Evolutionary conservation across 1,140 invertebrate species (phyloP).

Genomic region (Copidosoma floridanum): DNA sequence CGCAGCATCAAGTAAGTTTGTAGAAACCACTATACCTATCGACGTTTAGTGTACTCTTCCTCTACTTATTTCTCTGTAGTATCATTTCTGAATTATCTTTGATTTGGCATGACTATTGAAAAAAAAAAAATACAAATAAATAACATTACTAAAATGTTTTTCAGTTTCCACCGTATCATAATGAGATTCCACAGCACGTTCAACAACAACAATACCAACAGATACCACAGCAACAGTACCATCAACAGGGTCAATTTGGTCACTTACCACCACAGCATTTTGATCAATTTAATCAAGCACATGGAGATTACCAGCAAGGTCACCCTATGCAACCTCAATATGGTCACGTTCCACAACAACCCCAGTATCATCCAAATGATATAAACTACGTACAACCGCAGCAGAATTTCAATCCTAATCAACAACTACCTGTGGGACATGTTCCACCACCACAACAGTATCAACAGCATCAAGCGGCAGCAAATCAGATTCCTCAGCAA

Average conservation of each 20-base stretch:
- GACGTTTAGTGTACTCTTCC: no score
- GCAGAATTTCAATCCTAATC: conserved; percentile 14
- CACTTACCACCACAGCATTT: conserved; percentile 23
- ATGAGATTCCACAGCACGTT: conserved; percentile 8
- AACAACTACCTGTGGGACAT: conserved; percentile 27
- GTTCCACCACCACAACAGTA: conserved; percentile 45
- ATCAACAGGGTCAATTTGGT: conserved; percentile 21
- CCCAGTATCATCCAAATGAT: conserved; percentile 7
- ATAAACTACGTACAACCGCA: conserved; percentile 25
- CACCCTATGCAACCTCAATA: conserved; percentile 37
- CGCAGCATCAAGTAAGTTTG: conserved; percentile 27
- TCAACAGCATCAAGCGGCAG: conserved; percentile 19
- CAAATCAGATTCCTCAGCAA: conserved; percentile 41
- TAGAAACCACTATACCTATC: conserved; percentile 14
- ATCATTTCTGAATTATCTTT: neutral
- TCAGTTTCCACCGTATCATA: conserved; percentile 13
- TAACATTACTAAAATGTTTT: conserved; percentile 5
- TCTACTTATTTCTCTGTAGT: neutral
- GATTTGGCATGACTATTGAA: no score
- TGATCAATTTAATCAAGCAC: conserved; percentile 33
- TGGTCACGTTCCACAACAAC: conserved; percentile 28
- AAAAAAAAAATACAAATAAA: no score
- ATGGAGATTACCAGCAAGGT: conserved; percentile 31
- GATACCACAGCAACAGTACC: conserved; percentile 9
- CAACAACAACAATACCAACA: neutral